Conservation (phyloP, 2,113 vertebrate genomes). For the zebrafish (Danio rerio) region DNA sequence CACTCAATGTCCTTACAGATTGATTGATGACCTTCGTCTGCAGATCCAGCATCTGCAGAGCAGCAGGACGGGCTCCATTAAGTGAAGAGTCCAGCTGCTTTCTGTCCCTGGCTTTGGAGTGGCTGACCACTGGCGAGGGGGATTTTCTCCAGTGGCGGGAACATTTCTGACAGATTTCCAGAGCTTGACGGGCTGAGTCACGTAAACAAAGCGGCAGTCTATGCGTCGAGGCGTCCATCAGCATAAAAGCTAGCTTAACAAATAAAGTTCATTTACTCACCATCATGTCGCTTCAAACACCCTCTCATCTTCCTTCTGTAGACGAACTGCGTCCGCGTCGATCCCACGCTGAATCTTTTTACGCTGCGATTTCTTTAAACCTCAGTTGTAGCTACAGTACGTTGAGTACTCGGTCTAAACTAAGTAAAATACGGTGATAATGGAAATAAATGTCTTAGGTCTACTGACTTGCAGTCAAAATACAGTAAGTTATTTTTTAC, state of each 20-base stretch:
- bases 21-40: slow-evolving; percentile 51
- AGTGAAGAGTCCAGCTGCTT: slow-evolving; percentile 44
- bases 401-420: too few species aligned
- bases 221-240: slow-evolving; percentile 15
- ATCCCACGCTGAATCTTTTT: too few species aligned
- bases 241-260: background rate
- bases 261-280: background rate
- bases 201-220: slow-evolving; percentile 41
- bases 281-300: background rate
- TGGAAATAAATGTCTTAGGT: too few species aligned
- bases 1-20: slow-evolving; percentile 11
- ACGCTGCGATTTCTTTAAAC: too few species aligned
- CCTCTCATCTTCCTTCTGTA: too few species aligned
- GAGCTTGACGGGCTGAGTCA: slow-evolving; percentile 45
- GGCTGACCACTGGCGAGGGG: slow-evolving; percentile 38
- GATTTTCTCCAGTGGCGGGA: slow-evolving; percentile 28
- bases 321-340: too few species aligned
- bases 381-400: too few species aligned
- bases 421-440: too few species aligned
- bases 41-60: slow-evolving; percentile 48
- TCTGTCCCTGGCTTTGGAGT: slow-evolving; percentile 13
- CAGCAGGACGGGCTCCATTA: slow-evolving; percentile 52
- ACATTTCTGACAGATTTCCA: slow-evolving; percentile 50
- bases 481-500: too few species aligned
- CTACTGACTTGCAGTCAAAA: too few species aligned